Base-by-base conservation (phyloP, 2,797 vertebrate genomes). In the Cuniculus paca region DNA sequence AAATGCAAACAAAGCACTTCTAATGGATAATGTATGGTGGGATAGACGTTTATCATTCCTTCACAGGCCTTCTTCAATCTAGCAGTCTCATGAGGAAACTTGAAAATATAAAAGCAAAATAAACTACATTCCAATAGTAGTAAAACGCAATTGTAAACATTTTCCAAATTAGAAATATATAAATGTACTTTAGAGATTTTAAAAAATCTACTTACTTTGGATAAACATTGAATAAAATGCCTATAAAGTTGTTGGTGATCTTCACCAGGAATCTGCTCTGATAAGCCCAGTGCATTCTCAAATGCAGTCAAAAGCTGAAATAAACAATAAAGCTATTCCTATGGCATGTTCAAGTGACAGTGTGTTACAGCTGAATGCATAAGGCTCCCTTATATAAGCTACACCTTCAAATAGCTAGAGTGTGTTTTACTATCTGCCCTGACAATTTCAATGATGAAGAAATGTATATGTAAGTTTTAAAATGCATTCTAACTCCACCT, bases 281-380 rank as follows among this genome's bases (percentile, higher is more conserved):
- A 97, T 79, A 99, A 99, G 74, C 82, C 96, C 97, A 99, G 87
- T 0, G 99, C 98, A 92, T 99, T 99, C 96, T 99, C 99, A 99
- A 99, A 99, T 0, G 99, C 99, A 95, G 98, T 98, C 96, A 99
- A 98, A 96, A 99, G 98, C 99, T 99, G 98, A 98, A 98, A 98
- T 34, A 95, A 97, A 90, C 60, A 94, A 31, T 45, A 95, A 28
- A 45, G 87, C 5, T 63, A 70, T 8, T 39, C 36, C 34, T 34
- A 0, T 6, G 75, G 75, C 28, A 95, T 17, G 85, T 24, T 95
- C 70, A 91, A 91, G 48, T 78, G 83, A 92, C 34, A 97, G 48
- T 52, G 36, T 39, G 80, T 82, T 52, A 42, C 0, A 26, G 8
- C 7, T 65, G 2, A 95, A 75, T 14, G 5, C 22, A 28, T 50